phyloP scores from a whole-genome alignment of 2,888 invertebrate genomes.

The Rhogogaster chlorosoma region DNA sequence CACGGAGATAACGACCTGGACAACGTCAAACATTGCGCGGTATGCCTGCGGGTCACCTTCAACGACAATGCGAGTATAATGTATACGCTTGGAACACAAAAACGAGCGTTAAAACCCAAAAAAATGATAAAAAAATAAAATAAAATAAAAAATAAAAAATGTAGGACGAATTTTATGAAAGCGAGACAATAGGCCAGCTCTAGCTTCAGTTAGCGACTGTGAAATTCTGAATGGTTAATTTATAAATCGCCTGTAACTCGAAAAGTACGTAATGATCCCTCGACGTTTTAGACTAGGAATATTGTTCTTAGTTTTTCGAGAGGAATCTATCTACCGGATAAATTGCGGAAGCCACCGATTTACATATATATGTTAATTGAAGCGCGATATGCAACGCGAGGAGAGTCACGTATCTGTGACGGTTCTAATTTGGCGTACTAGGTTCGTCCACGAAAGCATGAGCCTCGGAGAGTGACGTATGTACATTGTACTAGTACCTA shows the following conservation, averaged over 20 bases:
- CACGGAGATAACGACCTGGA: no score
- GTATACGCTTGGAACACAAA: no score
- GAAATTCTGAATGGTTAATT: background rate
- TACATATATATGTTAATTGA: background rate
- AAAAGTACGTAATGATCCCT: background rate
- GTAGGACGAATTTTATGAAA: background rate
- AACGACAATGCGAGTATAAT: no score
- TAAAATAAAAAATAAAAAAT: background rate
- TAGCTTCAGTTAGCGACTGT: background rate
- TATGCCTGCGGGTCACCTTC: no score
- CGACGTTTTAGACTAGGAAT: background rate
- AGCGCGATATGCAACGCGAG: background rate
- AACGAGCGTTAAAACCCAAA: no score
- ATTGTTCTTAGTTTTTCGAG: background rate
- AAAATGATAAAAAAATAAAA: no score
- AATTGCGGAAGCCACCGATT: background rate
- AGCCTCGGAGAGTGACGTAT: conserved; percentile 32
- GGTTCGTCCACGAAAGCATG: conserved; percentile 24
- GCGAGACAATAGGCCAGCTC: background rate
- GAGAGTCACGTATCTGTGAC: conserved; percentile 7
- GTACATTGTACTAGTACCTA: background rate
- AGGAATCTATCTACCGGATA: background rate
- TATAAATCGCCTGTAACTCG: background rate
- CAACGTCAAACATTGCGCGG: no score
- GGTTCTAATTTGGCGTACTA: conserved; percentile 45